Conservation (phyloP, 2,113 vertebrate genomes). For the Mellivora capensis region DNA sequence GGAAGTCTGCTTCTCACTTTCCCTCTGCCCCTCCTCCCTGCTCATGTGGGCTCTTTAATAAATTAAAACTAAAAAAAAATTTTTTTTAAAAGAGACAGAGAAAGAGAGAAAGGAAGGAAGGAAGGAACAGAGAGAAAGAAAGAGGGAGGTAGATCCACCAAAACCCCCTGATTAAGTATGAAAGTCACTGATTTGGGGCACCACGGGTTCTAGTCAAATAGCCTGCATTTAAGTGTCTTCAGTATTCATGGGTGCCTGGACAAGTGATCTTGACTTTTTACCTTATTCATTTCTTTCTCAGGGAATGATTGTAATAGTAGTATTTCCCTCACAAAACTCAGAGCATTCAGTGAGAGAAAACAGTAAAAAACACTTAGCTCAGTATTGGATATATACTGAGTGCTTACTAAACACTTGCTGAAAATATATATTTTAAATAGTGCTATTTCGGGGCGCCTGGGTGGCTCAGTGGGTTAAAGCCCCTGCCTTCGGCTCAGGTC, state of each 20-base stretch:
- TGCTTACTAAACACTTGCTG: background rate
- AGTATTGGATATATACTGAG: background rate
- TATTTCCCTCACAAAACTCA: background rate
- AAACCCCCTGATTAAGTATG: background rate
- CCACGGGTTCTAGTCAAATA: background rate
- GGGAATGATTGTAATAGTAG: background rate
- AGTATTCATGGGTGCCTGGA: background rate
- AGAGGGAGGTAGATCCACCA: background rate
- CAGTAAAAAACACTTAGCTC: background rate
- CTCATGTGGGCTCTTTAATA: no score
- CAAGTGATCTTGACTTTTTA: background rate
- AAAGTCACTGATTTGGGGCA: background rate
- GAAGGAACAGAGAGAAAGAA: no score
- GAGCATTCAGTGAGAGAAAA: background rate
- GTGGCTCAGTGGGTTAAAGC: no score
- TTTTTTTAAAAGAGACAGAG: background rate
- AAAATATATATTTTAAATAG: background rate
- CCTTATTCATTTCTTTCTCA: background rate
- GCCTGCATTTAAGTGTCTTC: background rate
- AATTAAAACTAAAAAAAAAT: no score
- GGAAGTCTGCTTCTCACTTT: background rate
- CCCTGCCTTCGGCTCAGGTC: no score
- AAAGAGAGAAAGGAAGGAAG: no score
- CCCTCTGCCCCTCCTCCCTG: background rate
- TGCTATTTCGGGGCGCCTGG: no score